phyloP scores from a whole-genome alignment of 2,888 invertebrate genomes.

The Alentia gelatinosa region DNA sequence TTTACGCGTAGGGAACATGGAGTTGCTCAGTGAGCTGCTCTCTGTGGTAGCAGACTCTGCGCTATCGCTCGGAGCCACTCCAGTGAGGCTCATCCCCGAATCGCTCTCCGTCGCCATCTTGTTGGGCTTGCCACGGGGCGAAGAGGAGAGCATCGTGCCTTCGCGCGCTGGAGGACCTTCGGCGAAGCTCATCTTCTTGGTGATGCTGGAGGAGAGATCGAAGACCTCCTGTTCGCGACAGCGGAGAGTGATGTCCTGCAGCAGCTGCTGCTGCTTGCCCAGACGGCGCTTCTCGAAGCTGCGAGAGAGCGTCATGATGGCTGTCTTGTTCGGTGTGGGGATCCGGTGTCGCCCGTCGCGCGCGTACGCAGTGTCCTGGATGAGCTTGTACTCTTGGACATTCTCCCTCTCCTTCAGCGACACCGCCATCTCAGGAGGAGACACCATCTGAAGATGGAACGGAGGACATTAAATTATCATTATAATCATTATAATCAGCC shows the following conservation, averaged over 20 bases:
- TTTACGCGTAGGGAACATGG: slow-evolving; percentile 32
- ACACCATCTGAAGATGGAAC: not conserved
- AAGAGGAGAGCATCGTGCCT: not conserved
- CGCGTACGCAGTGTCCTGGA: slow-evolving; percentile 47
- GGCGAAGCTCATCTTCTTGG: slow-evolving; percentile 29
- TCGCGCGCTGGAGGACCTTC: not conserved
- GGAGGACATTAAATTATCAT: no score
- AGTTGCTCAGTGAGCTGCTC: not conserved
- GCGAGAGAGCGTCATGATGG: slow-evolving; percentile 71
- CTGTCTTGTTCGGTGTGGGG: slow-evolving; percentile 71
- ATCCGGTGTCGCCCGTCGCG: slow-evolving; percentile 50
- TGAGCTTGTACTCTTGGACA: not conserved
- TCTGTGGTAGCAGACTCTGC: not conserved
- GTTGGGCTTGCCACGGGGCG: not conserved
- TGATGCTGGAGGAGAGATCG: slow-evolving; percentile 67
- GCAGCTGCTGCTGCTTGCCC: slow-evolving; percentile 74
- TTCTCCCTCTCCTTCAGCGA: not conserved
- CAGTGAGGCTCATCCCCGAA: not conserved
- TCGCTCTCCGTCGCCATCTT: not conserved
- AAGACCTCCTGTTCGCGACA: slow-evolving; percentile 74
- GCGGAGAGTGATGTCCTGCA: slow-evolving; percentile 72
- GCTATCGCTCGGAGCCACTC: not conserved
- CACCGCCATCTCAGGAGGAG: not conserved
- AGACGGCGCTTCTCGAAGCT: slow-evolving; percentile 72
- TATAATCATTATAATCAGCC: no score